Evolutionary conservation across 1,140 invertebrate genomes (phyloP), one percentile per base, ranked within the genome.

Genomic region (Paracyclopina nana): DNA sequence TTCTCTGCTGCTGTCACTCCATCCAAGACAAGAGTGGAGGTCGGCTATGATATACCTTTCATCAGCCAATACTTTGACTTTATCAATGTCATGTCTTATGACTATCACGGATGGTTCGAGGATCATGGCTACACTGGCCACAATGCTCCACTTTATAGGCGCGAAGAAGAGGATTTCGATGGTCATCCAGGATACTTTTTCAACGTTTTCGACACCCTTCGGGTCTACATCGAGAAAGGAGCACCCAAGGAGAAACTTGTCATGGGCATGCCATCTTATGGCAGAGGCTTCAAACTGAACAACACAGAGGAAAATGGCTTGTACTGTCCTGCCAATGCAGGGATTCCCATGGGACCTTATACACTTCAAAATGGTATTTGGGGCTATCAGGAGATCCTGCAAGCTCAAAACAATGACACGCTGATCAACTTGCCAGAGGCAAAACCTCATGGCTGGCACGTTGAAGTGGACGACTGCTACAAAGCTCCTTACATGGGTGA

Each of bases 1-100:
- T 59, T 80, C 0, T 73, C 68, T 0, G 73, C 73, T 11, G 77
- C 78, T 4, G 74, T 79, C 0, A 68, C 68, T 0, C 66, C 76
- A 2, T 69, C 69, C 0, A 58, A 68, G 53, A 55, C 58, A 9
- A 67, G 68, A 0, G 70, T 75, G 1, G 60, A 63, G 4, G 52
- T 59, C 9, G 77, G 75, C 0, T 79, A 79, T 53, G 63, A 77
- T 54, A 69, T 78, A 45, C 58, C 68, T 1, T 54, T 55, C 5
- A 58, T 76, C 22, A 60, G 63, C 9, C 53, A 62, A 55, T 65
- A 72, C 42, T 58, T 78, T 24, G 69, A 79, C 55, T 63, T 71
- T 5, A 68, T 79, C 12, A 72, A 73, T 54, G 46, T 80, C 22
- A 80, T 80, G 77, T 58, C 75, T 0, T 83, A 83, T 53, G 79